These are phyloP conservation scores for Spondyliosoma cantharus DNA, from an alignment of 2,797 vertebrate species.

Conservation along the genomic window DNA sequence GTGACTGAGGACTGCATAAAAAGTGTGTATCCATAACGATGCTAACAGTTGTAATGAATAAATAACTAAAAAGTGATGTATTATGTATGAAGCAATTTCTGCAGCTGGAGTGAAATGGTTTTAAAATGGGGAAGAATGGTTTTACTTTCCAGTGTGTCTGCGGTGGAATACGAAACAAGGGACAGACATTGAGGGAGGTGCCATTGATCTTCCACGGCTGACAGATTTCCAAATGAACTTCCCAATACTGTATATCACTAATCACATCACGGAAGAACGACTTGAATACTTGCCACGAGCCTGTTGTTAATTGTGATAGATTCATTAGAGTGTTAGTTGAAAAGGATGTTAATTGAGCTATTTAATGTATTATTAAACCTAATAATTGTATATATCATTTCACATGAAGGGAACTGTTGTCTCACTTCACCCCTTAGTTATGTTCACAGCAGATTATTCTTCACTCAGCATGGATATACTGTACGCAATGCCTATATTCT, in stretches of 20 bases:
- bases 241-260: slow-evolving; percentile 54
- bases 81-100: slow-evolving; percentile 81
- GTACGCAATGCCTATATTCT: slow-evolving; percentile 10
- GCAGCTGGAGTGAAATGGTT: slow-evolving; percentile 64
- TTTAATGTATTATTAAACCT: slow-evolving; percentile 59
- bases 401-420: slow-evolving; percentile 1
- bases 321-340: slow-evolving; percentile 36
- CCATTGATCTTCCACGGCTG: slow-evolving; percentile 58
- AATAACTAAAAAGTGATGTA: slow-evolving; percentile 77
- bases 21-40: slow-evolving; percentile 73
- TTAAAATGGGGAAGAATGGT: slow-evolving; percentile 59
- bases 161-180: slow-evolving; percentile 52
- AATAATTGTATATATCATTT: slow-evolving; percentile 29
- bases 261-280: slow-evolving; percentile 55
- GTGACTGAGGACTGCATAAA: slow-evolving; percentile 63
- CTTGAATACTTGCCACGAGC: slow-evolving; percentile 22
- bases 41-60: slow-evolving; percentile 81
- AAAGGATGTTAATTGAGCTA: slow-evolving; percentile 56
- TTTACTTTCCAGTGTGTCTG: slow-evolving; percentile 56
- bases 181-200: slow-evolving; percentile 23
- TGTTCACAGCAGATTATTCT: slow-evolving; percentile 1
- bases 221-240: slow-evolving; percentile 58
- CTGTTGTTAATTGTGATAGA: slow-evolving; percentile 59
- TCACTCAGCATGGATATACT: slow-evolving; percentile 10
- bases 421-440: slow-evolving; percentile 2